phyloP scores from a whole-genome alignment of 2,888 invertebrate species.

The Rotaria sp. region DNA sequence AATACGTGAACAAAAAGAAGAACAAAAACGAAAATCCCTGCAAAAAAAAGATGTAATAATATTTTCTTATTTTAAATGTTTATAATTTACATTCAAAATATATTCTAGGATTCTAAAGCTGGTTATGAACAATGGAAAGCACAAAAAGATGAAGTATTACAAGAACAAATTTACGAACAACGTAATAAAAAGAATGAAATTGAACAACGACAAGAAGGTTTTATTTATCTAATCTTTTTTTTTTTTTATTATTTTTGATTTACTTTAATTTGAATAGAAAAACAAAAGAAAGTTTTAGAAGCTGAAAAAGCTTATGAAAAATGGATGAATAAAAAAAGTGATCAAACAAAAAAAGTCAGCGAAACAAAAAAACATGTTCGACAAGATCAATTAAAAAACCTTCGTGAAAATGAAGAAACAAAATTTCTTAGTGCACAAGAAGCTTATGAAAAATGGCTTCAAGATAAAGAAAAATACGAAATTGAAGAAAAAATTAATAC shows the following conservation, averaged over 20 bases:
- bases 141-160: background rate
- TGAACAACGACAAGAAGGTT: constrained; percentile 20
- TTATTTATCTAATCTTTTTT: no score
- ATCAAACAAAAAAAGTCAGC: background rate
- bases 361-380: background rate
- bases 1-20: background rate
- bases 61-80: no score
- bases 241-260: no score
- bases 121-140: background rate
- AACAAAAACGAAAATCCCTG: background rate
- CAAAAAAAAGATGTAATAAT: background rate
- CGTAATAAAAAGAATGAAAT: background rate
- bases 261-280: background rate
- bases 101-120: background rate
- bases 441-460: background rate
- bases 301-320: background rate
- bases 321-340: background rate
- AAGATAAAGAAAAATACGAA: background rate
- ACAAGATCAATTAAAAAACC: constrained; percentile 2
- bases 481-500: background rate
- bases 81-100: background rate
- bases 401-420: background rate
- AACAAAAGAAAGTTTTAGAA: background rate
- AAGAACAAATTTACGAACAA: background rate
- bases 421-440: constrained; percentile 25